Evolutionary conservation across 2,113 vertebrate genomes (phyloP).

Genomic region (Speoplatyrhinus poulsoni): DNA sequence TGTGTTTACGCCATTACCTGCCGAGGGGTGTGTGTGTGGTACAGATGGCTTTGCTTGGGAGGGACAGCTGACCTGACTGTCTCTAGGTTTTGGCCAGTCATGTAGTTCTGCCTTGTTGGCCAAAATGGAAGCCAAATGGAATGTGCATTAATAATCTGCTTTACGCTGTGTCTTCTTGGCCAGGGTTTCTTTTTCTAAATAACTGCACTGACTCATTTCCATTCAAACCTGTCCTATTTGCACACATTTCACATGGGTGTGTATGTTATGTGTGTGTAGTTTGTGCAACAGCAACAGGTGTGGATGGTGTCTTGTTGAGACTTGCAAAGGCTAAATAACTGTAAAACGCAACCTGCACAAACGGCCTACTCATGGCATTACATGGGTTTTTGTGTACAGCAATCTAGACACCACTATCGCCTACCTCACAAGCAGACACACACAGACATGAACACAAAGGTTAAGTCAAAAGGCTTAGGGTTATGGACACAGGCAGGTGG

Average conservation of each 20-base stretch:
- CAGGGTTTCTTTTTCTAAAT: constrained; percentile 31
- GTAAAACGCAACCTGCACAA: constrained; percentile 12
- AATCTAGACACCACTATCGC: background rate
- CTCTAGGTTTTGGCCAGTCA: no score
- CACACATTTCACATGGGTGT: constrained; percentile 1
- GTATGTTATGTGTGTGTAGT: constrained; percentile 3
- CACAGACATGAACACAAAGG: constrained; percentile 1
- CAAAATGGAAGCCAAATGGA: constrained; percentile 48
- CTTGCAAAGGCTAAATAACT: constrained; percentile 42
- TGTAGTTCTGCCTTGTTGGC: no score
- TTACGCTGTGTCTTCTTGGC: constrained; percentile 37
- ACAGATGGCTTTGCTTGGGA: no score
- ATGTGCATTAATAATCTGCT: constrained; percentile 47
- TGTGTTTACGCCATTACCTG: constrained; percentile 49
- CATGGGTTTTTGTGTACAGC: background rate
- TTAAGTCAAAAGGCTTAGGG: constrained; percentile 51
- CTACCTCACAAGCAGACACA: constrained; percentile 5
- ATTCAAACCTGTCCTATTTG: constrained; percentile 12
- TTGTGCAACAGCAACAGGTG: constrained; percentile 49
- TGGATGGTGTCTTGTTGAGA: constrained; percentile 56
- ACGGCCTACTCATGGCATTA: background rate
- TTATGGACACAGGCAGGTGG: constrained; percentile 50
- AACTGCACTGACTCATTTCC: constrained; percentile 27
- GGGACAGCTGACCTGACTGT: no score
- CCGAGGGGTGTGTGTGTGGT: constrained; percentile 49